Evolutionary conservation across 2,888 invertebrate species (phyloP).

Genomic region (Heliconius ethilla): DNA sequence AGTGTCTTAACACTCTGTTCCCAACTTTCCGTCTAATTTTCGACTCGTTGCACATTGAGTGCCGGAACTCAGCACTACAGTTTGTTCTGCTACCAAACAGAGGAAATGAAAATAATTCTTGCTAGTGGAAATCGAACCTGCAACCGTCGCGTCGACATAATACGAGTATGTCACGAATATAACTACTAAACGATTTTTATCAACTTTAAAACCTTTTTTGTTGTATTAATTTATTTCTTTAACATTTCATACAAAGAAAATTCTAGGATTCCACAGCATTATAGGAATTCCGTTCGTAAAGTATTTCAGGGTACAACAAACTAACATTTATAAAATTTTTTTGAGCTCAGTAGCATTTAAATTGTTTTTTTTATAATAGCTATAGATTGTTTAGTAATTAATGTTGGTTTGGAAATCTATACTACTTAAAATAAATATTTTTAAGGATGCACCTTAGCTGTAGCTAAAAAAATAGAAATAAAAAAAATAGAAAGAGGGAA

Average conservation of each 20-base stretch:
- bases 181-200: neutral
- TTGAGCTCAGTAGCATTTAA: too few relatives aligned
- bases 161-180: neutral
- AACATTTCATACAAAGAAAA: neutral
- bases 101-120: neutral
- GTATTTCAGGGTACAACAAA: neutral
- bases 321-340: neutral
- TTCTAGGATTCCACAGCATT: neutral
- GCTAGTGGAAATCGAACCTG: neutral
- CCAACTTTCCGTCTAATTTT: neutral
- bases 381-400: too few relatives aligned
- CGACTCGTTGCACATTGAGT: neutral
- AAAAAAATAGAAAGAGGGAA: too few relatives aligned
- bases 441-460: too few relatives aligned
- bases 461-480: too few relatives aligned
- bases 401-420: too few relatives aligned
- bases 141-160: neutral
- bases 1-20: neutral
- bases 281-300: conserved; percentile 8
- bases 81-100: neutral
- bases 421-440: too few relatives aligned
- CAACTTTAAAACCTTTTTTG: neutral
- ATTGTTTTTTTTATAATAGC: too few relatives aligned
- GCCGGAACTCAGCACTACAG: neutral
- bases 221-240: neutral